These are phyloP conservation scores for Melospiza melodia DNA, from an alignment of 2,113 vertebrate genomes.

Conservation along the genomic window DNA sequence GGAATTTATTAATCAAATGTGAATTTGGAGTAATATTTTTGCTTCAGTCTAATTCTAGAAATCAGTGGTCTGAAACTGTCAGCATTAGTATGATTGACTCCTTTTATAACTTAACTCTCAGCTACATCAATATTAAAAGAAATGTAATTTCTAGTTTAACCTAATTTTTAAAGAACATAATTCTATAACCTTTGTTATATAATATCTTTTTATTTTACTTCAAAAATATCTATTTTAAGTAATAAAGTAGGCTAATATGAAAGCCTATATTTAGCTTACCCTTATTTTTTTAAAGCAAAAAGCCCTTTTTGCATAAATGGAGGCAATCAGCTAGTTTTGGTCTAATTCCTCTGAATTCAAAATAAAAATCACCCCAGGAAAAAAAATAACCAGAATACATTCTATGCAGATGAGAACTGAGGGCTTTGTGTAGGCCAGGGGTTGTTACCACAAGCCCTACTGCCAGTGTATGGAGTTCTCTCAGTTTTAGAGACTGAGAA, in stretches of 20 bases:
- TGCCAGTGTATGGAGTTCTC: background rate
- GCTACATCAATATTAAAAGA: constrained; percentile 51
- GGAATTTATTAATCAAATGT: background rate
- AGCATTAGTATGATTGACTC: constrained; percentile 26
- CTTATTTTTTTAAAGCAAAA: constrained; percentile 26
- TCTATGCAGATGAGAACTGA: background rate
- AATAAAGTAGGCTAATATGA: background rate
- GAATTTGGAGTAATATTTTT: background rate
- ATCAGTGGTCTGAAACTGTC: background rate
- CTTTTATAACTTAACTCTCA: constrained; percentile 44
- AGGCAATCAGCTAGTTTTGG: background rate
- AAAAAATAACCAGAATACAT: background rate
- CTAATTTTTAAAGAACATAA: constrained; percentile 23
- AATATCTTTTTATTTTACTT: background rate
- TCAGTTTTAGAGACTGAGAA: background rate
- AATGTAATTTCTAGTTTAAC: constrained; percentile 48
- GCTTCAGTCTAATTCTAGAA: background rate
- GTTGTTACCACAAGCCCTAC: background rate
- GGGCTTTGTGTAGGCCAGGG: background rate
- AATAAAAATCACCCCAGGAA: background rate
- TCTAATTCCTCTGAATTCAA: background rate
- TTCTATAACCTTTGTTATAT: constrained; percentile 3
- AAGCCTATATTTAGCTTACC: background rate
- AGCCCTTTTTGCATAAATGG: background rate
- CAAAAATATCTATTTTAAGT: background rate